Conservation (phyloP, 1,140 invertebrate species). For the Drosophila tsacasi region DNA sequence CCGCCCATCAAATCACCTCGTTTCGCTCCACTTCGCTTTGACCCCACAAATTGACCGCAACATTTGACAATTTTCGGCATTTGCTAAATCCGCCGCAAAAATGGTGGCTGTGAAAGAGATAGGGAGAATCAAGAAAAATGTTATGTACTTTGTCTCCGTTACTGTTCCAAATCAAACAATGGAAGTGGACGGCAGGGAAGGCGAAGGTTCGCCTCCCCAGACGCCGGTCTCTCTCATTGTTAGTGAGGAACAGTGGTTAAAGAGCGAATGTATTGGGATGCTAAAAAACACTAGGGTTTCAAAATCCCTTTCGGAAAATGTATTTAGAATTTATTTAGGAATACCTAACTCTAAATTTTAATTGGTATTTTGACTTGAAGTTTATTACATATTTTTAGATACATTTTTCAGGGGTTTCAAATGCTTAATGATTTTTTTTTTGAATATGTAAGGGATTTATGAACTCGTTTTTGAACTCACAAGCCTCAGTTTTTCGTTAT, state of each 20-base stretch:
- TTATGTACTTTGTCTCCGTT: conserved; percentile 79
- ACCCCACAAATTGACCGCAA: conserved; percentile 73
- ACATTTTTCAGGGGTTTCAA: no score
- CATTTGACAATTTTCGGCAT: conserved; percentile 73
- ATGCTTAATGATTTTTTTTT: no score
- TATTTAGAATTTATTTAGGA: no score
- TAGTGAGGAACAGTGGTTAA: conserved; percentile 17
- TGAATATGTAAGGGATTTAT: no score
- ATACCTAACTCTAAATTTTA: no score
- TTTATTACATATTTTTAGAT: no score
- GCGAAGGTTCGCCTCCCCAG: conserved; percentile 21
- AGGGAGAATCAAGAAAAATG: conserved; percentile 75
- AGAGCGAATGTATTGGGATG: not conserved
- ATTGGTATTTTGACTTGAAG: no score
- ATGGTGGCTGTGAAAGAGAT: conserved; percentile 26
- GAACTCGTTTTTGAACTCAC: no score
- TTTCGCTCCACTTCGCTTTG: conserved; percentile 20
- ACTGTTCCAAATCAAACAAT: conserved; percentile 71
- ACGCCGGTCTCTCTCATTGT: conserved; percentile 41
- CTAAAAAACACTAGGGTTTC: not conserved
- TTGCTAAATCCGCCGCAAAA: conserved; percentile 46
- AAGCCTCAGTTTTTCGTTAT: no score
- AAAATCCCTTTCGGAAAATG: not conserved
- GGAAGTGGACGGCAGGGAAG: conserved; percentile 5
- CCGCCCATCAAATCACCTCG: conserved; percentile 20